Base-by-base conservation (phyloP, 2,113 vertebrate genomes). In the Procavia capensis region DNA sequence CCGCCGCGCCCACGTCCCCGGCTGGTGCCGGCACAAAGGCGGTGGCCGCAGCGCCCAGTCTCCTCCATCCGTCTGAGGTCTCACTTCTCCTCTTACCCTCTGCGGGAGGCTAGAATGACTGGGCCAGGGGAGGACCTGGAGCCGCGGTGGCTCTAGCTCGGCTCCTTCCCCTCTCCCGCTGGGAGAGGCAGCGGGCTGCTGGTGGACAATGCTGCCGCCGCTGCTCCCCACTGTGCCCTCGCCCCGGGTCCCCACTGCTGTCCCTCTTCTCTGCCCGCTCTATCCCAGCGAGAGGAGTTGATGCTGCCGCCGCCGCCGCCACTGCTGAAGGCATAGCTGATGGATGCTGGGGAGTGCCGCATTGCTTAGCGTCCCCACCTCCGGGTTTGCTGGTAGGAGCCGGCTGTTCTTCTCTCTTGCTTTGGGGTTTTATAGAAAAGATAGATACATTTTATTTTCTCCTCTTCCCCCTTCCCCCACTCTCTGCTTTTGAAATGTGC, bases 301-400 rank as follows among this genome's bases (percentile, higher is more conserved):
- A 80, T 72, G 98, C 92, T 98, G 99, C 47, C 83, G 74, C 93
- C 88, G 43, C 94, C 36, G 61, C 85, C n/a, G 59, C 75, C 39
- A 97, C 96, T 84, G 76, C 84, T 98, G 98, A 98, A 98, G 97
- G 97, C 92, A n/a, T 70, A 98, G 99, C 98, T 98, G 98, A 97
- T 90, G 97, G 97, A 96, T 75, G 97, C 98, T 90, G 16, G 98
- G 98, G 98, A 98, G 97, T 99, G 99, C 99, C 99, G 99, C 99
- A 99, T 98, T 98, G 99, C 98, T 98, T 98, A 96, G 97, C 96
- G 66, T 45, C 86, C 90, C 91, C 89, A 85, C 93, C 97, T 92
- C 95, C 61, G 61, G 97, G 96, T 97, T 97, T 97, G 97, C 95
- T 95, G 98, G 97, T 97, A 95, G 96, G 97, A 95, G 76, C 93